Conservation (phyloP, 2,797 vertebrate genomes). For the Pelodytes ibericus region DNA sequence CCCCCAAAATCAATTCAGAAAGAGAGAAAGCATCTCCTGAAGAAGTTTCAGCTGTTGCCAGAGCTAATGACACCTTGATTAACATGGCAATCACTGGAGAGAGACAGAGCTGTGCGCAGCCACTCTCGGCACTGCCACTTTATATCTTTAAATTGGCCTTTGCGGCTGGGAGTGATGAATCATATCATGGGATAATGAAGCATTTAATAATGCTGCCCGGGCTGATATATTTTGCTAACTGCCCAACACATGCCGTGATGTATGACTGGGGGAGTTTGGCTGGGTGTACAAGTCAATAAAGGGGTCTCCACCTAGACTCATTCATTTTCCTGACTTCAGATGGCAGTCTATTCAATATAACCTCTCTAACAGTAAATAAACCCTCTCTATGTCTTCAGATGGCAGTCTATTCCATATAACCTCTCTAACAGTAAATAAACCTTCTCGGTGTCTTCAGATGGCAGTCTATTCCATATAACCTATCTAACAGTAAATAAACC, state of each 20-base stretch:
- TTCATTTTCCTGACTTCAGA: no score
- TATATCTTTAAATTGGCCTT: conserved; percentile 75
- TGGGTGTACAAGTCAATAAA: conserved; percentile 63
- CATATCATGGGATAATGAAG: conserved; percentile 70
- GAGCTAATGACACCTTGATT: conserved; percentile 59
- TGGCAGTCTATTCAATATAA: no score
- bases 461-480: no score
- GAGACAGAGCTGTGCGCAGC: conserved; percentile 53
- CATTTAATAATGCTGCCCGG: neutral
- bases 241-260: neutral
- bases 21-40: conserved; percentile 43
- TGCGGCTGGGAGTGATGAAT: conserved; percentile 78
- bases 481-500: no score
- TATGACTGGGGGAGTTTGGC: conserved; percentile 50
- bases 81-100: conserved; percentile 55
- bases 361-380: no score
- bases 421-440: no score
- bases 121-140: conserved; percentile 69
- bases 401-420: no score
- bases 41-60: conserved; percentile 44
- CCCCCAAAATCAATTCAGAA: conserved; percentile 40
- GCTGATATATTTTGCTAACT: conserved; percentile 64
- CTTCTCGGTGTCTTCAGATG: no score
- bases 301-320: no score
- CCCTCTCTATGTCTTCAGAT: no score